Conservation (phyloP, 2,113 vertebrate genomes). For the Paradoxurus hermaphroditus region DNA sequence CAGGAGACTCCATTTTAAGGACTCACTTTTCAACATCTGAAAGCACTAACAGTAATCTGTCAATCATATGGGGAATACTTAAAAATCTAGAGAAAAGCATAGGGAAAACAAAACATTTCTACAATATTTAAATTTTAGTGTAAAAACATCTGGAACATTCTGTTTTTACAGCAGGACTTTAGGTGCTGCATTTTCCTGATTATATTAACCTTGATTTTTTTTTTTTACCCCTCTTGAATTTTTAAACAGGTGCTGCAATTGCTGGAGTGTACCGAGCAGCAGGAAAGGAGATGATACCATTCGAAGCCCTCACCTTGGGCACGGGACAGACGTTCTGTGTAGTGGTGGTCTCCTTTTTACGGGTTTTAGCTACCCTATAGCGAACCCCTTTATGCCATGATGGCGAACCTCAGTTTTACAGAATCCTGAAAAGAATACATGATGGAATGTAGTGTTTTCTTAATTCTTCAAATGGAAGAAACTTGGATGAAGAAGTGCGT, state of each 20-base stretch:
- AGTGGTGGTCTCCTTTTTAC: slow-evolving; percentile 93
- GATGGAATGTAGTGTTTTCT: background rate
- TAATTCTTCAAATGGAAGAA: background rate
- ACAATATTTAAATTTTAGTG: background rate
- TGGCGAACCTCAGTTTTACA: background rate
- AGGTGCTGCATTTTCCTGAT: background rate
- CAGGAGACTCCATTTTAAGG: background rate
- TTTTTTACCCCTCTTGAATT: background rate
- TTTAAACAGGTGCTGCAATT: slow-evolving; percentile 91
- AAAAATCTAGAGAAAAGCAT: slow-evolving; percentile 1
- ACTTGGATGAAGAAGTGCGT: background rate
- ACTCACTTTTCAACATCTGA: background rate
- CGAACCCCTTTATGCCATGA: background rate
- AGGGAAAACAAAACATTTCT: background rate
- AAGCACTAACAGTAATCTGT: background rate
- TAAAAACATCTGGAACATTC: slow-evolving; percentile 8
- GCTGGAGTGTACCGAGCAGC: slow-evolving; percentile 98
- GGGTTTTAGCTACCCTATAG: slow-evolving; percentile 95
- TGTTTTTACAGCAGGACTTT: background rate
- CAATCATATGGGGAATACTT: background rate
- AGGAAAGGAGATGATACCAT: slow-evolving; percentile 94
- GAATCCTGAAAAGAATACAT: background rate
- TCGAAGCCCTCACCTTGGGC: slow-evolving; percentile 94
- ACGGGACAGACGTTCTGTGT: slow-evolving; percentile 95
- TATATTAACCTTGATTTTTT: fast-evolving